phyloP scores from a whole-genome alignment of 2,888 invertebrate genomes.

The Lasius fuliginosus region DNA sequence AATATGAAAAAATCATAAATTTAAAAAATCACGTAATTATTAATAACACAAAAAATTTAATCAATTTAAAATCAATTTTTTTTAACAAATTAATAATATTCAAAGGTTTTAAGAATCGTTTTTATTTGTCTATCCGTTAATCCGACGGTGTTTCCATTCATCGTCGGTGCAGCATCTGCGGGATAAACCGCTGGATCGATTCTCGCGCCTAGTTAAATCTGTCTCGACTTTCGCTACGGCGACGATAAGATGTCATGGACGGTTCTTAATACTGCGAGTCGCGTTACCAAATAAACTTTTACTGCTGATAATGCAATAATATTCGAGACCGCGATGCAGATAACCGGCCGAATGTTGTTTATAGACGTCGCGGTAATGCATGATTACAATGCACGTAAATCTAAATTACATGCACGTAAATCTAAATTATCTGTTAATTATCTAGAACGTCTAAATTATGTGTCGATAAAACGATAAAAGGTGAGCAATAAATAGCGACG shows the following conservation, averaged over 20 bases:
- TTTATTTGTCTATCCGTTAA: conserved; percentile 3
- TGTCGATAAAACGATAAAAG: background rate
- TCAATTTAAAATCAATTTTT: background rate
- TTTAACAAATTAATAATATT: background rate
- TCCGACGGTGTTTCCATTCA: background rate
- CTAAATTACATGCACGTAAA: background rate
- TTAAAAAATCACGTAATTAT: background rate
- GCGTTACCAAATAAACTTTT: conserved; percentile 68
- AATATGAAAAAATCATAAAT: background rate
- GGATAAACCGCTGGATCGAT: background rate
- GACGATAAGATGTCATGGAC: conserved; percentile 62
- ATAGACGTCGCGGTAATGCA: conserved; percentile 15
- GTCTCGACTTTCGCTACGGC: conserved; percentile 50
- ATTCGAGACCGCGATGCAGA: conserved; percentile 60
- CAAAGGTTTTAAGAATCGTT: background rate
- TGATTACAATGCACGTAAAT: background rate
- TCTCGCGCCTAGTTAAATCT: background rate
- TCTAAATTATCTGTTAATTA: too few relatives aligned
- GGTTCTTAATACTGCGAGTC: conserved; percentile 64
- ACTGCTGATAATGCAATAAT: conserved; percentile 71
- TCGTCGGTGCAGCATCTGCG: conserved; percentile 19
- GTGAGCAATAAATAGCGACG: background rate
- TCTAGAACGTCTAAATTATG: conserved; percentile 12
- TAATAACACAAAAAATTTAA: background rate
- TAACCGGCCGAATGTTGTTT: conserved; percentile 53